phyloP scores from a whole-genome alignment of 2,113 vertebrate genomes.

The Poecile atricapillus region DNA sequence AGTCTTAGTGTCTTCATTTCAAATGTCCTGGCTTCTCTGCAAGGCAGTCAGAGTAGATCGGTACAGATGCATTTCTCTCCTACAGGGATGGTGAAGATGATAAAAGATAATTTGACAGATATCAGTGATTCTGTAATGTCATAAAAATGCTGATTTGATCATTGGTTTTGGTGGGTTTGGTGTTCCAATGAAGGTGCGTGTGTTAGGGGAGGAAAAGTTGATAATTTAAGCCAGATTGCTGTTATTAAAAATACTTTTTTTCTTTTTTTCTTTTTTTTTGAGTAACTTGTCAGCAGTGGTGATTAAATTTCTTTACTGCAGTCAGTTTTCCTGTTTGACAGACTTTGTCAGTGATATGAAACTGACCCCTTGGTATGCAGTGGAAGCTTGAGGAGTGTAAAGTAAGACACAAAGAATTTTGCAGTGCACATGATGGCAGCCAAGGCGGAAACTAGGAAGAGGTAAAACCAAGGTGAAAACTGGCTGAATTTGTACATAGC shows the following conservation, averaged over 20 bases:
- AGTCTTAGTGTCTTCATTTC: neutral
- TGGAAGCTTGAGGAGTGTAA: neutral
- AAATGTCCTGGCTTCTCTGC: neutral
- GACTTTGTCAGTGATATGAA: neutral
- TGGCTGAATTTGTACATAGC: neutral
- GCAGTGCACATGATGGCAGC: neutral
- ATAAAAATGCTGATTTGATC: neutral
- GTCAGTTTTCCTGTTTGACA: neutral
- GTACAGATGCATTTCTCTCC: neutral
- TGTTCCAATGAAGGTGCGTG: neutral
- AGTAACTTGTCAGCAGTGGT: neutral
- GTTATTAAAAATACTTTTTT: neutral
- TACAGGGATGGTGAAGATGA: neutral
- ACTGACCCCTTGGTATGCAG: neutral
- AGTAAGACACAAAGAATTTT: neutral
- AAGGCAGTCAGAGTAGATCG: neutral
- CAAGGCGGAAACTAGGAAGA: neutral
- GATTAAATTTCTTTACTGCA: neutral
- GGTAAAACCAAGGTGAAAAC: neutral
- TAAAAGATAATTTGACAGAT: neutral
- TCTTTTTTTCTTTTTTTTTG: too few species aligned
- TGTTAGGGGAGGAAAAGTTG: neutral
- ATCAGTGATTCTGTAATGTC: neutral
- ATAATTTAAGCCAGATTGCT: neutral
- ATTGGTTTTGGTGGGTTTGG: neutral